These are phyloP conservation scores for Tetramorium bicarinatum DNA, from an alignment of 2,888 invertebrate genomes.

Conservation along the genomic window DNA sequence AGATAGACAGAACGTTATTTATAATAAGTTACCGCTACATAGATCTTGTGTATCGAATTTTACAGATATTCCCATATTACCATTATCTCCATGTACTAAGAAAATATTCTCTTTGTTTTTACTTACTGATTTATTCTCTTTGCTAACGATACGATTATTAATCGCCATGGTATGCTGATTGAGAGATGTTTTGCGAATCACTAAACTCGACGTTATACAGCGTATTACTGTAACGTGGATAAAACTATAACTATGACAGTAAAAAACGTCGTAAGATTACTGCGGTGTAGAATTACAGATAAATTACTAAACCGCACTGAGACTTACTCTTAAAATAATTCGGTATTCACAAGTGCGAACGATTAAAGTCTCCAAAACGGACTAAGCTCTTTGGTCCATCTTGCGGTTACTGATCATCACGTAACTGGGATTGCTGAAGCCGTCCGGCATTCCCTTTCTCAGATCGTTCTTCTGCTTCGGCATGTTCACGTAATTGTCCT, in stretches of 20 bases:
- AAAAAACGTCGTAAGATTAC: neutral
- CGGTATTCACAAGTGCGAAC: neutral
- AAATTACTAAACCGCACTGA: neutral
- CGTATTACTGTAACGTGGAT: neutral
- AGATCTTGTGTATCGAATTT: too few species aligned
- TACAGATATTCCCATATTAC: too few species aligned
- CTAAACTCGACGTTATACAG: neutral
- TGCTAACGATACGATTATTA: neutral
- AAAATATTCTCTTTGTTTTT: conserved; percentile 2
- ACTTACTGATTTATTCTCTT: neutral
- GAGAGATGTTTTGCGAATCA: neutral
- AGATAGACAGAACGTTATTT: too few species aligned
- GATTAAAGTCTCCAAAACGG: neutral
- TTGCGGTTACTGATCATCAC: conserved; percentile 78
- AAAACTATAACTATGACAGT: neutral
- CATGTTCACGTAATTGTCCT: conserved; percentile 88
- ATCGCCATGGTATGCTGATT: conserved; percentile 30
- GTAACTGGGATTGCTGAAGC: conserved; percentile 86
- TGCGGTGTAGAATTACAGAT: neutral
- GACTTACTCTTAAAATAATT: neutral
- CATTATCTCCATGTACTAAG: neutral
- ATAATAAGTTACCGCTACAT: too few species aligned
- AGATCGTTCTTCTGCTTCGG: conserved; percentile 87
- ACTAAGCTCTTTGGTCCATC: conserved; percentile 53
- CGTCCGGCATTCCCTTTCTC: conserved; percentile 77